phyloP scores from a whole-genome alignment of 2,797 vertebrate genomes.

The Cyprinodon diabolis region DNA sequence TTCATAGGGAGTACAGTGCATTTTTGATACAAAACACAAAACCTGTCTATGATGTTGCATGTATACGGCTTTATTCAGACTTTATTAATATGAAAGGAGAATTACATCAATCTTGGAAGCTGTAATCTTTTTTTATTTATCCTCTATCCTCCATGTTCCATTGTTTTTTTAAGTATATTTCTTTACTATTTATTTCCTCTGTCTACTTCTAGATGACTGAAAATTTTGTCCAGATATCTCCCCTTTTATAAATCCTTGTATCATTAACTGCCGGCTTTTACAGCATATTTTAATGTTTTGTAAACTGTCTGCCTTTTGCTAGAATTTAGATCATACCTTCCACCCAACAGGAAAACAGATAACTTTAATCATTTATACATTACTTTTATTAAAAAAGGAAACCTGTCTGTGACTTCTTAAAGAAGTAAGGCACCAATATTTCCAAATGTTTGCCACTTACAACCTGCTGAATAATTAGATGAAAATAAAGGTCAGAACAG shows the following conservation, averaged over 20 bases:
- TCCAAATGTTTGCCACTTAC: not conserved
- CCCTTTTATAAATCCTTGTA: not conserved
- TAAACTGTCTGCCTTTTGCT: not conserved
- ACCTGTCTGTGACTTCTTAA: not conserved
- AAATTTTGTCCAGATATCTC: not conserved
- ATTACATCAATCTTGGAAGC: not conserved
- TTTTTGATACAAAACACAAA: no score
- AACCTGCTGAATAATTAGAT: not conserved
- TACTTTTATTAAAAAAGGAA: not conserved
- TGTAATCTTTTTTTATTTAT: not conserved
- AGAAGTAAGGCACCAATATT: not conserved
- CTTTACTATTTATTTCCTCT: not conserved
- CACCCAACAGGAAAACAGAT: not conserved
- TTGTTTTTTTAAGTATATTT: not conserved
- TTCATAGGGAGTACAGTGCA: no score
- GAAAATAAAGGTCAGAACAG: not conserved
- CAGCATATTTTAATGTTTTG: not conserved
- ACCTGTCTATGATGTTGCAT: not conserved
- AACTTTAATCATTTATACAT: not conserved
- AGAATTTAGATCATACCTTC: not conserved
- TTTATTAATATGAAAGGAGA: not conserved
- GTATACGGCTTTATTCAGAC: not conserved
- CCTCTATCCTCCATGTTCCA: not conserved
- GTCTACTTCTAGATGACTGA: not conserved
- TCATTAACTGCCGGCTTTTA: not conserved